phyloP scores from a whole-genome alignment of 2,113 vertebrate species.

The Aviceda subcristata region DNA sequence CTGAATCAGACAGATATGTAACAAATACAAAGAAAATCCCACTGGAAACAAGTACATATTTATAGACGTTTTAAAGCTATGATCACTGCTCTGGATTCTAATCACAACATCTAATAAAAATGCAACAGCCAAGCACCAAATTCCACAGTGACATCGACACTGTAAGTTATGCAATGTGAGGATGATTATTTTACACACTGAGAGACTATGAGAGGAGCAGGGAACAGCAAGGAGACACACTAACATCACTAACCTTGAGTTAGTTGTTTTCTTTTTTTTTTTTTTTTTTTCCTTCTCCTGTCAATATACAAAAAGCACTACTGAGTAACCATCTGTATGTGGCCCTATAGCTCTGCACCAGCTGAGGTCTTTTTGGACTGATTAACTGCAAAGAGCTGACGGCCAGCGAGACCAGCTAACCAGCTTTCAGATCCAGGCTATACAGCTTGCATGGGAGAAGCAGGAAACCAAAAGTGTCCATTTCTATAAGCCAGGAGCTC shows the following conservation, averaged over 20 bases:
- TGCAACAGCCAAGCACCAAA: background rate
- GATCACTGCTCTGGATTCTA: background rate
- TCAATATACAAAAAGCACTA: background rate
- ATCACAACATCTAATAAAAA: background rate
- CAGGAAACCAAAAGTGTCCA: background rate
- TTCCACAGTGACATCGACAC: background rate
- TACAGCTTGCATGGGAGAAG: background rate
- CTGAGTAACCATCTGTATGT: background rate
- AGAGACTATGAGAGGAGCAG: background rate
- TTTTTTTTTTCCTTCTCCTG: background rate
- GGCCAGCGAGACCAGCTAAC: fast-evolving
- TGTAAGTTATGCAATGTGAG: background rate
- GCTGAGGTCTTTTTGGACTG: background rate
- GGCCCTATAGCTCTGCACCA: background rate
- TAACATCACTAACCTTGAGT: no score
- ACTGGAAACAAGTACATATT: background rate
- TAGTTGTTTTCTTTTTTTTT: background rate
- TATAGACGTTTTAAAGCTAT: background rate
- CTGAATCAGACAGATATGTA: background rate
- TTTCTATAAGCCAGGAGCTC: background rate
- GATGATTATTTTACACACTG: background rate
- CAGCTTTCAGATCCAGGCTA: background rate
- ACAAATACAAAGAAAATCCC: background rate
- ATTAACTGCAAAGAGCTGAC: background rate
- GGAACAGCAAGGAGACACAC: background rate